Evolutionary conservation across 1,140 invertebrate genomes (phyloP), one percentile per base, ranked within the genome.

Genomic region (Nasonia giraulti): DNA sequence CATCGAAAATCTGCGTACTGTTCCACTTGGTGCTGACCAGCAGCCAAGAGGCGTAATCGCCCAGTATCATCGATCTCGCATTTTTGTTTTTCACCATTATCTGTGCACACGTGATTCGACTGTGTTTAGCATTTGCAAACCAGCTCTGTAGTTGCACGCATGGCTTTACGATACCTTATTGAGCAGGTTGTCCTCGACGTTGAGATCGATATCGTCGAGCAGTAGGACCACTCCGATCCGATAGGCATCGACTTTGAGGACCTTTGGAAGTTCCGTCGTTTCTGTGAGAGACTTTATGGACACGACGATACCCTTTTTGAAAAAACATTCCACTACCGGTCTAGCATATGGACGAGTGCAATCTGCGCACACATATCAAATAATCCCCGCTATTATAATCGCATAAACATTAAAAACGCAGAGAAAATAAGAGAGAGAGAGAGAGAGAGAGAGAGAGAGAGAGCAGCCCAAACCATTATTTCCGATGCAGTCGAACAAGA

Each of bases 401-500:
- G 62, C 62, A 20, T 20, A 5, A 33, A 33, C 14, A 10, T 66
- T 14, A 66, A 66, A 66, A 66, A 66, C n/a, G 14, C 62, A n/a
- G 5, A 71, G 23, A 71, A 71, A 71, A 69, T 68, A n/a, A 33
- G 23, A 82, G 81, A 79, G 27, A 27, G 27, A 27, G 27, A 27
- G 27, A 33, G 23, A 82, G 81, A 79, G 27, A 27, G 27, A 27
- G 27, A 27, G 27, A 27, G 27, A 27, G 27, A 27, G 27, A 27
- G 33, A 20, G 84, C 17, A 74, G 66, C 66, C 76, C 62, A 85
- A 37, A 88, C 89, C 73, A 47, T 82, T 66, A 8, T 74, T 44
- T 1, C 68, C 84, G 33, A 86, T 81, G 27, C 88, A 88, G 73
- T 87, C 87, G 33, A 89, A 93, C 7, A 93, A 85, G 6, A 93